These are phyloP conservation scores for Rallus crepitans DNA, from an alignment of 2,797 vertebrate species.

Conservation along the genomic window DNA sequence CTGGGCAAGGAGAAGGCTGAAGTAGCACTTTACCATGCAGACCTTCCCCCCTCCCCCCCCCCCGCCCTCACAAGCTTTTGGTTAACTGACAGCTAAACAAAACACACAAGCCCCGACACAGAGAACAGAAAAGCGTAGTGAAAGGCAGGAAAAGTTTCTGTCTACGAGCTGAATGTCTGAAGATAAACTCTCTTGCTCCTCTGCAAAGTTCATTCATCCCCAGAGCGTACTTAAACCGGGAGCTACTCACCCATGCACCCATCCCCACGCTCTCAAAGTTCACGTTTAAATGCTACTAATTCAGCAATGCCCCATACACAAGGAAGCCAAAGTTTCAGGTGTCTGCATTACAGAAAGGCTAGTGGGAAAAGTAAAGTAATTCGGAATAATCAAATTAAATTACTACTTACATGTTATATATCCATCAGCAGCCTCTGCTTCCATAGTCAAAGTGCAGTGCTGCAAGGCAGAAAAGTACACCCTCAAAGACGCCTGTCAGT, in stretches of 20 bases:
- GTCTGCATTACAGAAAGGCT: not conserved
- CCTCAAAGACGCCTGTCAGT: constrained; percentile 72
- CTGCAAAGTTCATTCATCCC: constrained; percentile 10
- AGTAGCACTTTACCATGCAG: not conserved
- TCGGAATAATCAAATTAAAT: constrained; percentile 63
- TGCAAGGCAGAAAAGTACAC: constrained; percentile 82
- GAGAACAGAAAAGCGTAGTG: not conserved
- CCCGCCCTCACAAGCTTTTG: not conserved
- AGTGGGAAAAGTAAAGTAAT: not conserved
- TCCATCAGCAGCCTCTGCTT: constrained; percentile 86
- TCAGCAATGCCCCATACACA: not conserved
- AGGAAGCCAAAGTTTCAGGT: not conserved
- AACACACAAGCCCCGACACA: not conserved
- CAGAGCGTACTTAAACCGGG: not conserved
- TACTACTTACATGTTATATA: constrained; percentile 86
- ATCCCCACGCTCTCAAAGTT: not conserved
- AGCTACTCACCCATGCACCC: not conserved
- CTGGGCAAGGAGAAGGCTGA: not conserved
- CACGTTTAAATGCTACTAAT: not conserved
- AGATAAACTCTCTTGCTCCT: not conserved
- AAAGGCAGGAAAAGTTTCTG: not conserved
- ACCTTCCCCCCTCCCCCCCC: not conserved
- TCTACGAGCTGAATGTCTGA: not conserved
- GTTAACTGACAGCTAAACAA: not conserved
- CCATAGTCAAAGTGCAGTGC: constrained; percentile 89